phyloP scores from a whole-genome alignment of 2,888 invertebrate species.

The Barypeithes pellucidus region DNA sequence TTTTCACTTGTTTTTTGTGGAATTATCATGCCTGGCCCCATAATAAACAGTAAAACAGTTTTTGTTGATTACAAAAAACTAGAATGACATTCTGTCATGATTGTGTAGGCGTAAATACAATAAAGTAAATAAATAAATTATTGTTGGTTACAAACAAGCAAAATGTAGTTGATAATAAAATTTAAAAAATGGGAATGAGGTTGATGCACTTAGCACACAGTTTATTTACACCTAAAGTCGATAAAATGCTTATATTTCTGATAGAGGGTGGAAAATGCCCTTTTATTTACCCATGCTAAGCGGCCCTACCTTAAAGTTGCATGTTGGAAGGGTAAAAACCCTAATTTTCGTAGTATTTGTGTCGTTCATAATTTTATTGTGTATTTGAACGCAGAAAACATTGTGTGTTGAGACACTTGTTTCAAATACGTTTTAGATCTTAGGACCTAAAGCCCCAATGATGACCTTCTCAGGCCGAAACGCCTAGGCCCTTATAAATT shows the following conservation, averaged over 20 bases:
- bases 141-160: background rate
- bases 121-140: conserved; percentile 5
- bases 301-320: conserved; percentile 43
- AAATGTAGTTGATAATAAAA: background rate
- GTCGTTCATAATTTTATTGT: too few relatives aligned
- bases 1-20: conserved; percentile 13
- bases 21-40: background rate
- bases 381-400: too few relatives aligned
- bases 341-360: conserved; percentile 11
- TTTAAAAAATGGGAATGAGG: conserved; percentile 15
- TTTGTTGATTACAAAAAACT: background rate
- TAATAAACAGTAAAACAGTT: background rate
- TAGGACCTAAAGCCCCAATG: too few relatives aligned
- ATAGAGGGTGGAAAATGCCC: background rate
- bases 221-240: conserved; percentile 20
- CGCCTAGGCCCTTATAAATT: too few relatives aligned
- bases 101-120: background rate
- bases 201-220: conserved; percentile 22
- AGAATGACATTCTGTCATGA: background rate
- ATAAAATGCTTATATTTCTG: conserved; percentile 29
- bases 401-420: too few relatives aligned
- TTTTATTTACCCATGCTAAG: conserved; percentile 19
- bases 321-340: conserved; percentile 10
- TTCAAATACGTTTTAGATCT: too few relatives aligned
- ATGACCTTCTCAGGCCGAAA: too few relatives aligned